Conservation (phyloP, 2,888 invertebrate genomes). For the Mamestra brassicae region DNA sequence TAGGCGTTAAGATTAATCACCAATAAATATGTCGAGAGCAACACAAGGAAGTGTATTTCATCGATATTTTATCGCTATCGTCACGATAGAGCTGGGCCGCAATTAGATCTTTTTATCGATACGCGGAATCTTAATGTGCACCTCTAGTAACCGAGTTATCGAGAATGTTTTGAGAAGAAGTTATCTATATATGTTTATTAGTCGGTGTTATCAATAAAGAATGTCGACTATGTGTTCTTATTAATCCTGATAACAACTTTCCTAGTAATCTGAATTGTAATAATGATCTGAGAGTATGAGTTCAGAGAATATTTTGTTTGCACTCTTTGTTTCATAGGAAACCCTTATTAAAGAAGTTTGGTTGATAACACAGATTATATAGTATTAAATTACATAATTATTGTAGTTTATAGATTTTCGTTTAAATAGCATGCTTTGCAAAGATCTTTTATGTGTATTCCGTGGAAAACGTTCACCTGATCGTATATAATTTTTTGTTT, state of each 20-base stretch:
- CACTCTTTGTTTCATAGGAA: neutral
- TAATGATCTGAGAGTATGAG: neutral
- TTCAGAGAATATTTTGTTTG: neutral
- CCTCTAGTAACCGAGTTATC: conserved; percentile 36
- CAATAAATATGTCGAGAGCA: conserved; percentile 75
- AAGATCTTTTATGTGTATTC: too few relatives aligned
- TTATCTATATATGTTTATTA: conserved; percentile 16
- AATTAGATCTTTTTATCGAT: conserved; percentile 58
- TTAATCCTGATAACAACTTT: conserved; percentile 25
- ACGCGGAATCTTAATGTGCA: conserved; percentile 44
- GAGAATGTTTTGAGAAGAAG: conserved; percentile 21
- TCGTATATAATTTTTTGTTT: too few relatives aligned
- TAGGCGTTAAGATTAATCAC: conserved; percentile 70
- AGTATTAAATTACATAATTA: too few relatives aligned
- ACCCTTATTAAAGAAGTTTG: neutral
- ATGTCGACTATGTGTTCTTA: conserved; percentile 16
- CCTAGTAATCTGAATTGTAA: neutral
- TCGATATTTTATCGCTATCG: conserved; percentile 75
- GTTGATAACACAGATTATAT: neutral
- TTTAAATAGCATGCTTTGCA: too few relatives aligned
- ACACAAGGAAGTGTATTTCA: conserved; percentile 72
- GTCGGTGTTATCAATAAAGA: conserved; percentile 30
- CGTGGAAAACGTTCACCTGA: too few relatives aligned
- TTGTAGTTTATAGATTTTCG: too few relatives aligned
- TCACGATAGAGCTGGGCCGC: conserved; percentile 57